A percentile compares a stretch with the other conserved stretches of the same genome.
Conservation (phyloP, 2,113 vertebrate genomes). For the Buteo buteo region DNA sequence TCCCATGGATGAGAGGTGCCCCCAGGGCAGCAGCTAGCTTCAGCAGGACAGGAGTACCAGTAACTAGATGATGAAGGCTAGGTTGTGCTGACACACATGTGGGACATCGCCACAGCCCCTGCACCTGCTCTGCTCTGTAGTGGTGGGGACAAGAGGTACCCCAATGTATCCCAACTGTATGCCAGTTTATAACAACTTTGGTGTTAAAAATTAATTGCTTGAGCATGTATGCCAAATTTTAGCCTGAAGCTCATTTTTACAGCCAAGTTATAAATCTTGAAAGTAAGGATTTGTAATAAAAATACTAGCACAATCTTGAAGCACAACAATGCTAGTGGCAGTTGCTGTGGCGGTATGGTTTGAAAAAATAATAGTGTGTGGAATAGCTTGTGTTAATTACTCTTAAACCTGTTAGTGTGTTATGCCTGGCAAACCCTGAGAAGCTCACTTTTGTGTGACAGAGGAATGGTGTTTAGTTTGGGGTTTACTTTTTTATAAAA, state of each 20-base stretch:
- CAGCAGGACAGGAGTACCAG: background rate
- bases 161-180: background rate
- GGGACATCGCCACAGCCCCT: background rate
- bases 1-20: background rate
- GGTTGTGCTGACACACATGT: background rate
- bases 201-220: background rate
- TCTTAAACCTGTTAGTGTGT: constrained; percentile 64
- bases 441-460: constrained; percentile 28
- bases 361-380: constrained; percentile 6
- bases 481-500: constrained; percentile 32
- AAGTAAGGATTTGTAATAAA: constrained; percentile 18
- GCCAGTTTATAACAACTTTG: background rate
- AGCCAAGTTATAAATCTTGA: background rate
- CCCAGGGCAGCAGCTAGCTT: background rate
- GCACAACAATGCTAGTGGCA: background rate
- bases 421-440: constrained; percentile 40
- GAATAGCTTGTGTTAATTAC: constrained; percentile 61
- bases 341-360: background rate
- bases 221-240: background rate
- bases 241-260: background rate
- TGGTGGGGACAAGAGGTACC: background rate
- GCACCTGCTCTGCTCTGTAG: background rate
- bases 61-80: background rate
- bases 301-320: background rate
- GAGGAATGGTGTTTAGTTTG: constrained; percentile 28